These are phyloP conservation scores for Paradisaea rubra DNA, from an alignment of 2,113 vertebrate species.

Conservation along the genomic window DNA sequence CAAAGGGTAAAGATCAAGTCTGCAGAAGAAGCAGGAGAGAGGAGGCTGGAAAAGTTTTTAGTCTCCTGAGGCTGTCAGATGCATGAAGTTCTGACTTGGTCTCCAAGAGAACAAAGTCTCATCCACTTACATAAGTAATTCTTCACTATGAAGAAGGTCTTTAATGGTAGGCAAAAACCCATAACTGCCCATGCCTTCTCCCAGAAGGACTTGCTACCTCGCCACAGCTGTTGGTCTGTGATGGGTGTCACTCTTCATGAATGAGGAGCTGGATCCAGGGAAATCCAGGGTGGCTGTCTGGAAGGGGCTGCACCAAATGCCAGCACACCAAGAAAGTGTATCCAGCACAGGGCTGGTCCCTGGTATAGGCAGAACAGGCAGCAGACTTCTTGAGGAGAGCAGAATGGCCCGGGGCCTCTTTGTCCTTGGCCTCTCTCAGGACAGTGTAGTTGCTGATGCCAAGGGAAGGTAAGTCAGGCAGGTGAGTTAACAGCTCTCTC, in stretches of 20 bases:
- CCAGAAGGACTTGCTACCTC: not conserved
- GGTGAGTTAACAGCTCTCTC: not conserved
- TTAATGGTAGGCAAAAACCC: not conserved
- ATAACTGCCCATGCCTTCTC: not conserved
- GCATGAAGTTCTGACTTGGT: not conserved
- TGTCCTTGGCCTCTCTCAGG: not conserved
- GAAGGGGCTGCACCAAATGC: not conserved
- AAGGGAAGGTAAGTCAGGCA: not conserved
- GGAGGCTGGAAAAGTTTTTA: not conserved
- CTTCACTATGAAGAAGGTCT: not conserved
- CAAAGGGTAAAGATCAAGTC: constrained; percentile 45
- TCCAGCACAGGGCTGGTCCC: not conserved
- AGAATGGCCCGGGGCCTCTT: not conserved
- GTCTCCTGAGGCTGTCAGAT: not conserved
- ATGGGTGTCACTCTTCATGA: not conserved
- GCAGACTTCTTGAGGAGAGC: not conserved
- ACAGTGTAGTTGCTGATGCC: not conserved
- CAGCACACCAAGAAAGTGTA: not conserved
- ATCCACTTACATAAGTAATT: not conserved
- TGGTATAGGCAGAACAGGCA: not conserved
- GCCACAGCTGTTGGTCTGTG: not conserved
- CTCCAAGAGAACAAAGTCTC: not conserved
- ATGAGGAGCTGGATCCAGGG: not conserved
- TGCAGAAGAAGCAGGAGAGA: not conserved
- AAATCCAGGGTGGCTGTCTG: not conserved